Percentiles rank a stretch among this genome's conserved stretches.
phyloP scores from a whole-genome alignment of 2,797 vertebrate species.

The Tauraco hartlaubi region DNA sequence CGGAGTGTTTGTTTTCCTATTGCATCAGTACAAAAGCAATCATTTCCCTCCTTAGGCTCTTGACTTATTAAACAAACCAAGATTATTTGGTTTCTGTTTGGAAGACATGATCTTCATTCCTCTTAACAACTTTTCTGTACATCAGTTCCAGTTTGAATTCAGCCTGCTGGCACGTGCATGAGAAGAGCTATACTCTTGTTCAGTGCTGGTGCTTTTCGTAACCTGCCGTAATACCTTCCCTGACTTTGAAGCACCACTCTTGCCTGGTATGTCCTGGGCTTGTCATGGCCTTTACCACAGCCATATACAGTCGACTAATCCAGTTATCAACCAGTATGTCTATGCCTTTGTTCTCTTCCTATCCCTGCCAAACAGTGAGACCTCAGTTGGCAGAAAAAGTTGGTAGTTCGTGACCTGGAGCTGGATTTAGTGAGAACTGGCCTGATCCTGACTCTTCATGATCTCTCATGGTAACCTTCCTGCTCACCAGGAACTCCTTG shows the following conservation, averaged over 20 bases:
- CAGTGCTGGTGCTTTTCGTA: background rate
- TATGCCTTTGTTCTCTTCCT: background rate
- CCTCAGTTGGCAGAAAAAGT: background rate
- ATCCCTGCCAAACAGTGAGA: background rate
- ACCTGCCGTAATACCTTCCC: background rate
- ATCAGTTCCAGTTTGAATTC: background rate
- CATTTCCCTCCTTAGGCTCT: background rate
- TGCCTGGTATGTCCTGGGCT: background rate
- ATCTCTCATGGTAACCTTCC: background rate
- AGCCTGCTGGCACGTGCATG: background rate
- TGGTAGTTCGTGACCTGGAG: background rate
- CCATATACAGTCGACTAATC: background rate
- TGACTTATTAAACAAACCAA: slow-evolving; percentile 38
- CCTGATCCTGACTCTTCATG: background rate
- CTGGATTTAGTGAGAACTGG: background rate
- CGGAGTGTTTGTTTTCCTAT: slow-evolving; percentile 23
- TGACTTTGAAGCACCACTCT: background rate
- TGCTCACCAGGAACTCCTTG: background rate
- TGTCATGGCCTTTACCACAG: background rate
- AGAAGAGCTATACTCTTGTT: background rate
- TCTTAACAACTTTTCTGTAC: background rate
- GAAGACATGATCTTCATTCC: background rate
- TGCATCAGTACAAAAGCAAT: slow-evolving; percentile 47
- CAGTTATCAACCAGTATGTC: background rate
- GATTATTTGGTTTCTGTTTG: background rate